Base-by-base conservation (phyloP, 2,888 invertebrate species). In the Pseudanteris insignis region DNA sequence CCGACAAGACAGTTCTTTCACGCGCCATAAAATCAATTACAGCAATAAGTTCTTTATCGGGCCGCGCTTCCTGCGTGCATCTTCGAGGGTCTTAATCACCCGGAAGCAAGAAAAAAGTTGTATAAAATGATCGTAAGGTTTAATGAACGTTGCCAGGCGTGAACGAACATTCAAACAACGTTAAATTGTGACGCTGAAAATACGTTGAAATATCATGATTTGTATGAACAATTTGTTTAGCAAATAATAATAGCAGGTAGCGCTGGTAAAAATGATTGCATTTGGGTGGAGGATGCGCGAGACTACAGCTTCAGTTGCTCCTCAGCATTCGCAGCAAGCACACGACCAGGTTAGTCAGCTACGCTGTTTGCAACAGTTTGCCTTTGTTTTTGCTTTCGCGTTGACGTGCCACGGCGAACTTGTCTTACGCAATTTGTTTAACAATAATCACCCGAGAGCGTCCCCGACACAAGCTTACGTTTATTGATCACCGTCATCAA, bases 241-340 rank as follows among this genome's bases (percentile, higher is more conserved):
- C 44, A 47, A 63, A 50, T 28, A 47, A 60, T 36, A 50, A n/a
- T 36, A 47, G 51, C 51, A 32, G 59, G 33, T 53, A 46, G 65
- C 62, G 60, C 47, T 58, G 33, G 64, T 51, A 60, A 65, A 65
- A 62, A 61, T 53, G 62, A 61, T 60, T 55, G 63, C 55, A 60
- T 63, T 65, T 60, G 65, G 60, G 54, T 43, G 63, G 65, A 60
- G 63, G 65, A 58, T 63, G 63, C 65, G 63, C 65, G 60, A 57
- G 57, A 53, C 50, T 59, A 63, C 63, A 50, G 63, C 65, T 60
- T 65, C 65, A 65, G 65, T 65, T 63, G 65, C 65, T 65, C 63
- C 65, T 63, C 63, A 44, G 65, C 63, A 47, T 65, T 51, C 65
- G 60, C 57, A 63, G 60, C 57, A 63, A 63, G 65, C 65, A 58